Evolutionary conservation across 2,888 invertebrate genomes (phyloP).

Genomic region (Leucoptera coffeella): DNA sequence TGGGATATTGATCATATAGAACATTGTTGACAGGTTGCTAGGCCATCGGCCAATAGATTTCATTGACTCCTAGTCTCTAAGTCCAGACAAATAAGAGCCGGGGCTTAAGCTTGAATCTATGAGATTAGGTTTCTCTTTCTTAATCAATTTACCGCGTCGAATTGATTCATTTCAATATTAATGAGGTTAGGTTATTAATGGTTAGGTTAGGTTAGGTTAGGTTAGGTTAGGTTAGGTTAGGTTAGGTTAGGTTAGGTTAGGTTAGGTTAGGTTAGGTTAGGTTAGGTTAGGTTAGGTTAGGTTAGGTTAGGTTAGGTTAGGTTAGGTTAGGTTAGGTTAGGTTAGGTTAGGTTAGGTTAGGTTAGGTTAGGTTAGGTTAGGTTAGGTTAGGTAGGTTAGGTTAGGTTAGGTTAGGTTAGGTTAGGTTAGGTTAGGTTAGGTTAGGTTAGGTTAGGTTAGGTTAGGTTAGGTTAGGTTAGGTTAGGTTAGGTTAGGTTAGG

Average conservation of each 20-base stretch:
- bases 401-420: constrained; percentile 5
- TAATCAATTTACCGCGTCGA: no score
- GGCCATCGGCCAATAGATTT: no score
- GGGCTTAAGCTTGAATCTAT: no score
- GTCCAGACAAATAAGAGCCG: no score
- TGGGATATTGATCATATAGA: no score
- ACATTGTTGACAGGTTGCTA: no score
- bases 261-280: constrained; percentile 4
- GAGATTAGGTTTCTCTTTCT: no score
- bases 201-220: constrained; percentile 4
- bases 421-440: constrained; percentile 3
- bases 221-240: constrained; percentile 4
- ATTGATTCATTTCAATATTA: no score
- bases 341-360: constrained; percentile 4
- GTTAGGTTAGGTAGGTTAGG: constrained; percentile 1
- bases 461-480: constrained; percentile 5
- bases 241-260: constrained; percentile 3
- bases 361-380: constrained; percentile 4
- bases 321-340: constrained; percentile 4
- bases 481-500: constrained; percentile 5
- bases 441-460: constrained; percentile 4
- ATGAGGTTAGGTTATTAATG: constrained; percentile 4
- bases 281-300: constrained; percentile 2
- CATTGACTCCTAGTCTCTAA: no score
- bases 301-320: constrained; percentile 3